phyloP scores from a whole-genome alignment of 2,888 invertebrate genomes.

The Palloptera scutellata region DNA sequence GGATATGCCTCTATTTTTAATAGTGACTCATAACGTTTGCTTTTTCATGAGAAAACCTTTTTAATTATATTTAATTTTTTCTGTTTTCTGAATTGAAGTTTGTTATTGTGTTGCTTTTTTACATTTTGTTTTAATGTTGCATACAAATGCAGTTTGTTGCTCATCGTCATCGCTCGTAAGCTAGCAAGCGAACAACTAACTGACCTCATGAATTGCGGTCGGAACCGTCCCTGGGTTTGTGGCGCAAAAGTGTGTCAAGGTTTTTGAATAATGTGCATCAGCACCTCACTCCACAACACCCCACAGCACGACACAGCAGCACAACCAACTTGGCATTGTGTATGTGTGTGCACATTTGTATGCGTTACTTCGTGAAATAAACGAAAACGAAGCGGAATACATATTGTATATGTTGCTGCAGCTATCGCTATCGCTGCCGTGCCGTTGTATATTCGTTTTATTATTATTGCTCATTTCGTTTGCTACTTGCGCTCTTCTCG shows the following conservation, averaged over 20 bases:
- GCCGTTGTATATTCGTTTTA: conserved; percentile 21
- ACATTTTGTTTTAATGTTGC: background rate
- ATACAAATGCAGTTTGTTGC: conserved; percentile 47
- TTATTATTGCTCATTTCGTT: conserved; percentile 34
- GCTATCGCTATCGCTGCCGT: too few species aligned
- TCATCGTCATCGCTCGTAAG: conserved; percentile 43
- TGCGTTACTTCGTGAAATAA: background rate
- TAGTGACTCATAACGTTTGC: too few species aligned
- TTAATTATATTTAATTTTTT: too few species aligned
- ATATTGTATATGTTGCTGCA: conserved; percentile 5
- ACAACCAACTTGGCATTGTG: background rate
- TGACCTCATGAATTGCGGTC: conserved; percentile 54
- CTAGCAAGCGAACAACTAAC: conserved; percentile 37
- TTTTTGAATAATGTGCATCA: conserved; percentile 45
- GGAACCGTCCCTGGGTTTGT: conserved; percentile 58
- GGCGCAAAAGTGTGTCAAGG: conserved; percentile 60
- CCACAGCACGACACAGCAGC: background rate
- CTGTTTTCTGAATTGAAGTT: too few species aligned
- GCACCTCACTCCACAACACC: conserved; percentile 15
- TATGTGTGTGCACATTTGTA: background rate
- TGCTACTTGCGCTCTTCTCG: background rate
- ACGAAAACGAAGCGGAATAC: background rate
- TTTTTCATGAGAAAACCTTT: too few species aligned
- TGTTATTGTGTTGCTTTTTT: too few species aligned
- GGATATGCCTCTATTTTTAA: too few species aligned